Evolutionary conservation across 2,888 invertebrate species (phyloP).

Genomic region (Palloptera scutellata): DNA sequence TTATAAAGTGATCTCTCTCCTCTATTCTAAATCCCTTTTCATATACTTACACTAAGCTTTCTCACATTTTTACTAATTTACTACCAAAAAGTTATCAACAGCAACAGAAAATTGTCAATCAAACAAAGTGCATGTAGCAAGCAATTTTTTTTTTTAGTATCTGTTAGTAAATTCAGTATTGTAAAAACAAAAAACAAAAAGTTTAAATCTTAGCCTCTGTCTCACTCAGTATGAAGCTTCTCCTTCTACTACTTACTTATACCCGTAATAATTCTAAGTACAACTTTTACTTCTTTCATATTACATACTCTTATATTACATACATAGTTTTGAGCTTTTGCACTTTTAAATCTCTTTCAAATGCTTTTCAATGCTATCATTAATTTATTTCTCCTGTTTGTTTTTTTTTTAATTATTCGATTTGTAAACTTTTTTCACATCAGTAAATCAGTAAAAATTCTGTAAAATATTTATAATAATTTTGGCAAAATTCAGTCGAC

Average conservation of each 20-base stretch:
- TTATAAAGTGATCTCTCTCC: too few relatives aligned
- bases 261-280: too few relatives aligned
- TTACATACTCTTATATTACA: too few relatives aligned
- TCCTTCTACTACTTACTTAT: not conserved
- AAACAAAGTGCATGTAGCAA: too few relatives aligned
- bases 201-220: slow-evolving; percentile 20
- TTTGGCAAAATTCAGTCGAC: not conserved
- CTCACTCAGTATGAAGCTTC: slow-evolving; percentile 1
- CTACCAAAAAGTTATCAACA: too few relatives aligned
- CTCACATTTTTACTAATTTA: too few relatives aligned
- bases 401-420: too few relatives aligned
- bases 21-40: too few relatives aligned
- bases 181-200: slow-evolving; percentile 1
- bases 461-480: slow-evolving; percentile 19
- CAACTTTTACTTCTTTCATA: too few relatives aligned
- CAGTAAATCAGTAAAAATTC: slow-evolving; percentile 48
- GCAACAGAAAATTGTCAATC: too few relatives aligned
- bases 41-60: too few relatives aligned
- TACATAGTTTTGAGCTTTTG: not conserved
- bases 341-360: slow-evolving; percentile 23
- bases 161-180: slow-evolving; percentile 29
- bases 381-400: not conserved
- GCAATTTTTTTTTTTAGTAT: too few relatives aligned
- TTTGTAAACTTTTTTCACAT: slow-evolving; percentile 20
- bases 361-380: slow-evolving; percentile 31